Evolutionary conservation across 2,113 vertebrate species (phyloP), one percentile per base, ranked within the genome.

Genomic region (Numida meleagris): DNA sequence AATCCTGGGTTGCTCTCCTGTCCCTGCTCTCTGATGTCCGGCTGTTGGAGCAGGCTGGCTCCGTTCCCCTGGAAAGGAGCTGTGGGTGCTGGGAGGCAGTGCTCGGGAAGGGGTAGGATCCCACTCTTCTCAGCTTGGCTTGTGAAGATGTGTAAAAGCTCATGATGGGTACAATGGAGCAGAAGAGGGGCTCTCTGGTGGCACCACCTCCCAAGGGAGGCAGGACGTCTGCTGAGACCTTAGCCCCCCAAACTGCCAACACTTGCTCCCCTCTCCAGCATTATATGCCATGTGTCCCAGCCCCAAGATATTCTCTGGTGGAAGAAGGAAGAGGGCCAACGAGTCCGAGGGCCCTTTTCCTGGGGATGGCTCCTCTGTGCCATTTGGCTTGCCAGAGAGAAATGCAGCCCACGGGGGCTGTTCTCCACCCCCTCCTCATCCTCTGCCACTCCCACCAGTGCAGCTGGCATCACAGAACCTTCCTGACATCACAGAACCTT

Each of bases 1-100:
- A 99, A 98, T 96, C n/a, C 36, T 57, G 55, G 34, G 20, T 46
- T 15, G 57, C 20, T 43, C 34, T 66, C 27, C 31, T 72, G 12
- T 61, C 34, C 21, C 55, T 79, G 34, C 12, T 21, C 51, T 50
- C 16, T 43, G 8, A 18, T 63, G 55, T 31, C 42, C 31, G 0
- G 1, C 12, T n/a, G 57, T 80, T 67, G 68, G 46, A 17, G 14
- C 84, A 82, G 85, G 9, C 58, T 51, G n/a, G 17, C 24, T 62
- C 16, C 25, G 86, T 86, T 90, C 48, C 42, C 10, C 72, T 67
- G 46, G 43, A 17, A 36, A 19, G 46, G 33, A 12, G 6, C 40
- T 21, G 11, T 33, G 61, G n/a, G 10, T n/a, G 31, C 7, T 12
- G 16, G 33, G 17, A 14, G 27, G 31, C 8, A 21, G 31, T 33